These are phyloP conservation scores for Acanthurus lineatus DNA, from an alignment of 2,797 vertebrate genomes.

Conservation along the genomic window DNA sequence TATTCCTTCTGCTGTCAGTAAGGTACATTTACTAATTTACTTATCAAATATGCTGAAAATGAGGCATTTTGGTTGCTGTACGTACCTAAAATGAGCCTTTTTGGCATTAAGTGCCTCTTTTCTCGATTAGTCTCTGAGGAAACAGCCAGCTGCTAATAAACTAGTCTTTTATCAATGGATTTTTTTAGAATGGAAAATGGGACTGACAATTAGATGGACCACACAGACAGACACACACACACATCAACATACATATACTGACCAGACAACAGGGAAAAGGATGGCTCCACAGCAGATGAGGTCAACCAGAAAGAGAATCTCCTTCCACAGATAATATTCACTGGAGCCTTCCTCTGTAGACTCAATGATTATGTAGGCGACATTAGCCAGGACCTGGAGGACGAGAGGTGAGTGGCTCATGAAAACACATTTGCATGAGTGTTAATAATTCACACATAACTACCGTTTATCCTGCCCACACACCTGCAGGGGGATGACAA, in stretches of 20 bases:
- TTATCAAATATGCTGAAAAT: neutral
- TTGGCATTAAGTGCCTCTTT: neutral
- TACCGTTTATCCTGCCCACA: neutral
- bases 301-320: slow-evolving; percentile 90
- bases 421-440: neutral
- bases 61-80: neutral
- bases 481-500: slow-evolving; percentile 90
- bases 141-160: neutral
- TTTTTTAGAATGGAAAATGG: neutral
- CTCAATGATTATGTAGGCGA: slow-evolving; percentile 89
- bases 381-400: slow-evolving; percentile 85
- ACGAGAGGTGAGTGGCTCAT: neutral
- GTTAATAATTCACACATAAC: neutral
- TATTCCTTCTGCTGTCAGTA: neutral
- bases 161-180: neutral
- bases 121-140: neutral
- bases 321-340: slow-evolving; percentile 89
- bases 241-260: slow-evolving; percentile 42
- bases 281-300: slow-evolving; percentile 91
- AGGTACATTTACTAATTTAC: neutral
- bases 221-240: neutral
- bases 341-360: slow-evolving; percentile 89
- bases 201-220: too few relatives aligned
- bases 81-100: neutral
- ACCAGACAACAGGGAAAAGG: slow-evolving; percentile 92